Percentiles rank a stretch among this genome's conserved stretches.
Evolutionary conservation across 2,113 vertebrate genomes (phyloP).

Genomic region (Centropus bengalensis): DNA sequence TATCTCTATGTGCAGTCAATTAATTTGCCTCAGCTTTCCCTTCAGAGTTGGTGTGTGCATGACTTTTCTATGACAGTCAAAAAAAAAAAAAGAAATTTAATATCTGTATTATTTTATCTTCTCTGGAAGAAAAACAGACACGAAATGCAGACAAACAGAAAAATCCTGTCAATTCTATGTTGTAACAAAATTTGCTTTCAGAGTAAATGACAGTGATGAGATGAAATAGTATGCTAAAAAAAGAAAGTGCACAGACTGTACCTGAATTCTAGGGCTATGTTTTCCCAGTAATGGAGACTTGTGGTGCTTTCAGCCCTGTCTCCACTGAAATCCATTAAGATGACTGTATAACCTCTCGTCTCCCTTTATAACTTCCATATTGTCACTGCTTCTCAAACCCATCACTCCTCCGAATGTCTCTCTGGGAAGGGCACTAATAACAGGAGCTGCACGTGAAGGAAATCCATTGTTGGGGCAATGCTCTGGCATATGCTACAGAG

Average conservation of each 20-base stretch:
- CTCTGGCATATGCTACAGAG: background rate
- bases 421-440: background rate
- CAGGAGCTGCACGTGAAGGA: background rate
- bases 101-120: background rate
- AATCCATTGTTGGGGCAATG: conserved; percentile 16
- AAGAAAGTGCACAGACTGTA: background rate
- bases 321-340: background rate
- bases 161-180: background rate
- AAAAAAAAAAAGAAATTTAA: background rate
- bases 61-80: background rate
- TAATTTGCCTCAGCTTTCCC: background rate
- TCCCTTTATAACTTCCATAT: background rate
- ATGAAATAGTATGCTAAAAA: background rate
- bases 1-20: background rate
- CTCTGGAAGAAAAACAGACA: background rate
- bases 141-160: background rate
- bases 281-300: background rate
- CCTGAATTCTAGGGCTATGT: background rate
- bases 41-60: background rate
- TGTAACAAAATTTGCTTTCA: background rate
- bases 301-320: background rate
- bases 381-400: conserved; percentile 29
- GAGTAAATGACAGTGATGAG: background rate
- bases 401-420: background rate
- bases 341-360: background rate